Evolutionary conservation across 1,140 invertebrate species (phyloP).

Genomic region (Muscidifurax raptorellus): DNA sequence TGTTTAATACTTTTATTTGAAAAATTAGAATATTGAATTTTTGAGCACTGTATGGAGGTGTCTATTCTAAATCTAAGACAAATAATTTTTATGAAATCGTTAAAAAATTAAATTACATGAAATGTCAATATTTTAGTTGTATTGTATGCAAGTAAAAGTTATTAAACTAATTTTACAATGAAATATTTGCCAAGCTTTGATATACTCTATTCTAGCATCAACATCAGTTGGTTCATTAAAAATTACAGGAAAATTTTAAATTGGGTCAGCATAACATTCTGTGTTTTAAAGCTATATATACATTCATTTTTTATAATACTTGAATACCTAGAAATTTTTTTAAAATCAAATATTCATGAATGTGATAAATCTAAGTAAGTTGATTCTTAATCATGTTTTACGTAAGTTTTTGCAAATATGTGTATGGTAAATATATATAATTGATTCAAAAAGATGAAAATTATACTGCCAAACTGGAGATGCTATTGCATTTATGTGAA

Average conservation of each 20-base stretch:
- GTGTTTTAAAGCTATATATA: constrained; percentile 38
- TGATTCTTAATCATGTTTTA: constrained; percentile 46
- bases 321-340: constrained; percentile 24
- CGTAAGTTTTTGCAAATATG: constrained; percentile 55
- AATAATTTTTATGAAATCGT: not conserved
- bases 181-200: constrained; percentile 41
- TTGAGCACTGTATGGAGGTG: not conserved
- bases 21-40: not conserved
- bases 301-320: constrained; percentile 48
- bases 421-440: constrained; percentile 42
- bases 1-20: constrained; percentile 32
- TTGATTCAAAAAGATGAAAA: constrained; percentile 59
- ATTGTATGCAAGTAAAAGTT: constrained; percentile 12
- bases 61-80: not conserved
- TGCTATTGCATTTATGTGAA: constrained; percentile 68
- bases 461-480: constrained; percentile 72
- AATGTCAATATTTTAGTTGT: not conserved
- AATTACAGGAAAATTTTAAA: constrained; percentile 44
- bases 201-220: constrained; percentile 55
- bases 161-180: constrained; percentile 31
- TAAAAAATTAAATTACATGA: not conserved
- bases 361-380: constrained; percentile 46
- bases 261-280: constrained; percentile 30
- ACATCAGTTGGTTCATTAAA: constrained; percentile 43
- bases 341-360: constrained; percentile 41